Conservation (phyloP, 53 echinoderm and acorn worm genomes). For the Luidia sarsii region DNA sequence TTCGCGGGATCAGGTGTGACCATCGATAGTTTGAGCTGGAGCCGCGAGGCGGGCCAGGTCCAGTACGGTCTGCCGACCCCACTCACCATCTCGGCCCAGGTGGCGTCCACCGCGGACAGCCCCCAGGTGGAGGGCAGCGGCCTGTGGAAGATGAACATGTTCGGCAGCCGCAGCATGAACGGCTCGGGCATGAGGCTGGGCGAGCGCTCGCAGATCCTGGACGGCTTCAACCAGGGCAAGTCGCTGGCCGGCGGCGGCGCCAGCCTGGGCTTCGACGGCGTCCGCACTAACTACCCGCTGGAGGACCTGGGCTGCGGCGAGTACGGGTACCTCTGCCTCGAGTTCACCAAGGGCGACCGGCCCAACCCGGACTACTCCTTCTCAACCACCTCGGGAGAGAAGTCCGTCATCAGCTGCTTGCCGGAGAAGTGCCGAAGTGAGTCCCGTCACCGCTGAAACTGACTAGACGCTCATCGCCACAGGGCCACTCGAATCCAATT, state of each 20-base stretch:
- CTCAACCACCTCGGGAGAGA: constrained; percentile 40
- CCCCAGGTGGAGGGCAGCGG: constrained; percentile 49
- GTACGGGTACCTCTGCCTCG: constrained; percentile 75
- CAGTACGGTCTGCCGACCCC: constrained; percentile 64
- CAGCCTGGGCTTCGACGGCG: constrained; percentile 60
- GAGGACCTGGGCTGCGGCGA: constrained; percentile 78
- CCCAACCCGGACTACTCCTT: constrained; percentile 81
- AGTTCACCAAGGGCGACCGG: constrained; percentile 67
- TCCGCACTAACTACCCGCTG: constrained; percentile 60
- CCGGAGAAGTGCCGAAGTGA: constrained; percentile 76
- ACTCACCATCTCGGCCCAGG: constrained; percentile 59
- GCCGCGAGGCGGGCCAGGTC: constrained; percentile 60
- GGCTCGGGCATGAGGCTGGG: constrained; percentile 69
- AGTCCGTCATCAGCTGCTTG: constrained; percentile 63
- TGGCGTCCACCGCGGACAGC: constrained; percentile 62
- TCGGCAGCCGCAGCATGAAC: constrained; percentile 72
- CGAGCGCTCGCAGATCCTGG: constrained; percentile 68
- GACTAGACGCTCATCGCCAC: too few species aligned
- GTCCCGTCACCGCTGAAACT: too few species aligned
- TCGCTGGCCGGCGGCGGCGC: constrained; percentile 51
- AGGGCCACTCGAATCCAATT: too few species aligned
- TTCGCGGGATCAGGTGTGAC: constrained; percentile 33
- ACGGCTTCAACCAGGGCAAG: constrained; percentile 40
- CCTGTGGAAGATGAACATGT: constrained; percentile 87
- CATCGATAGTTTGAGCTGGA: constrained; percentile 61